A percentile compares a stretch with the other conserved stretches of the same genome.
phyloP scores from a whole-genome alignment of 2,888 invertebrate species.

The Electrophaes corylata region DNA sequence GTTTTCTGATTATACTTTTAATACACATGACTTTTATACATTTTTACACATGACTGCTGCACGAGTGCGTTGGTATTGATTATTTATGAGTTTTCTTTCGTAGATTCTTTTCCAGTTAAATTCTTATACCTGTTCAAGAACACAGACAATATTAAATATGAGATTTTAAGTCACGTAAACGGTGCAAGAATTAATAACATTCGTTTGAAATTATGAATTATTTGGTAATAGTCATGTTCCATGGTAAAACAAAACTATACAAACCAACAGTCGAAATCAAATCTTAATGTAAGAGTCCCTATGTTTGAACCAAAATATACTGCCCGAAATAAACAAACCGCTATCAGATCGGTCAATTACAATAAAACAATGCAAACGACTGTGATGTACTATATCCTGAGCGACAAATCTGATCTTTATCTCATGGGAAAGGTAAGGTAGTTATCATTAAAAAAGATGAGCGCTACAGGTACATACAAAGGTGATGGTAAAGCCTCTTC shows the following conservation, averaged over 20 bases:
- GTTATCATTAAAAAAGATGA: constrained; percentile 62
- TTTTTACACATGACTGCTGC: neutral
- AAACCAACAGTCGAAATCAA: neutral
- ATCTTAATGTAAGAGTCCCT: neutral
- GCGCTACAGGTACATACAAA: constrained; percentile 71
- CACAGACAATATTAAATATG: neutral
- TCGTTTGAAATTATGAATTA: too few relatives aligned
- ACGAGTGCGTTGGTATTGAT: neutral
- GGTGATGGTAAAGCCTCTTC: constrained; percentile 61
- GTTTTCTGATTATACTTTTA: neutral
- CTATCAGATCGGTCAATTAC: constrained; percentile 55
- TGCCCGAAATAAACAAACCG: constrained; percentile 41
- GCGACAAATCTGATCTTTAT: constrained; percentile 59
- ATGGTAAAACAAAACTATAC: neutral
- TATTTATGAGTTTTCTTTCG: neutral
- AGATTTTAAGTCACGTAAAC: too few relatives aligned
- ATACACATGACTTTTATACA: too few relatives aligned
- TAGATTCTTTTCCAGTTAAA: neutral
- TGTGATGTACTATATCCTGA: constrained; percentile 56
- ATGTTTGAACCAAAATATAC: constrained; percentile 38
- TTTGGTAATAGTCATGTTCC: neutral
- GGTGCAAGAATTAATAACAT: too few relatives aligned
- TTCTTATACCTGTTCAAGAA: neutral
- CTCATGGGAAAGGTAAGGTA: constrained; percentile 61
- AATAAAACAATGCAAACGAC: constrained; percentile 55